phyloP scores from a whole-genome alignment of 2,113 vertebrate genomes.

The Buteo buteo region DNA sequence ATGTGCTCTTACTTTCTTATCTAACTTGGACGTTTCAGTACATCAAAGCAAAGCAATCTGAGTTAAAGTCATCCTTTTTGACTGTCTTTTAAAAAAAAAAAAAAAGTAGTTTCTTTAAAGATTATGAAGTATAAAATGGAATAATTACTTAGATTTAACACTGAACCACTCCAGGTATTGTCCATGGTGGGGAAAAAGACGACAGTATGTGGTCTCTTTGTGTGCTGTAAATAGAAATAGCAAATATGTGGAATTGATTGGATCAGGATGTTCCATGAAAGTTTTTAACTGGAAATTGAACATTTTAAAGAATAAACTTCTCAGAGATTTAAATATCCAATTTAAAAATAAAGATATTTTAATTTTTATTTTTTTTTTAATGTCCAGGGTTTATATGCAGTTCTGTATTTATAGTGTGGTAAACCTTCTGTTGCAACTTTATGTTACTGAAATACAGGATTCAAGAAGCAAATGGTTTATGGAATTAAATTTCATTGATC shows the following conservation, averaged over 20 bases:
- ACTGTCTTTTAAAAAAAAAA: background rate
- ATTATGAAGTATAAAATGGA: background rate
- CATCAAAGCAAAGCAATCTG: background rate
- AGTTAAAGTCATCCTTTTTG: background rate
- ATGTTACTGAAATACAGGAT: background rate
- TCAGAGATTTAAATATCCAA: background rate
- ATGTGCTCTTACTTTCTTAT: background rate
- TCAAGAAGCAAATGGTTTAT: background rate
- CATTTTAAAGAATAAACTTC: background rate
- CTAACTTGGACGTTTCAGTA: background rate
- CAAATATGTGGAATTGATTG: constrained; percentile 41
- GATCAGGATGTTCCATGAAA: background rate
- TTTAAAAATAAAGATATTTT: background rate
- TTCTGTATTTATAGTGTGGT: background rate
- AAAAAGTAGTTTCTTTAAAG: background rate
- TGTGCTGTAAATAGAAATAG: constrained; percentile 5
- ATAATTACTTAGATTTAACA: background rate
- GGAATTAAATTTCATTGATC: background rate
- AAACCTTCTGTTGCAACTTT: background rate
- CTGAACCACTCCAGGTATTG: background rate
- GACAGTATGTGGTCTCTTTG: background rate
- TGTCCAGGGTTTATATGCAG: background rate
- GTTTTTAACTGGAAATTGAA: background rate
- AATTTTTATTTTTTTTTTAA: no score
- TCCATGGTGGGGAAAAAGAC: background rate